Base-by-base conservation (phyloP, 2,113 vertebrate genomes). In the Channa argus region DNA sequence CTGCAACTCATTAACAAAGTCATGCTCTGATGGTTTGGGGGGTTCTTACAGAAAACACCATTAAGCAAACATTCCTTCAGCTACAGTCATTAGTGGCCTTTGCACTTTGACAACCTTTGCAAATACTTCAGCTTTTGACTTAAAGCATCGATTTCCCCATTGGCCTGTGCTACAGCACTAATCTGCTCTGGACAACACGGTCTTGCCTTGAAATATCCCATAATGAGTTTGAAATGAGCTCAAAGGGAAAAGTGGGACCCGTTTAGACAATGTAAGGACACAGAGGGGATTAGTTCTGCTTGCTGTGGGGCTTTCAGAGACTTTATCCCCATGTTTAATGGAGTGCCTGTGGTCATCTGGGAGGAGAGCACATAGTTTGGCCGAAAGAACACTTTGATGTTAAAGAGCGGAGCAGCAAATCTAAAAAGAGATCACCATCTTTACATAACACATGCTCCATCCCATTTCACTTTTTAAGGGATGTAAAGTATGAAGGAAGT, bases 301-400 rank as follows among this genome's bases (percentile, higher is more conserved):
- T 58, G 39, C 66, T 64, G 53, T 56, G 61, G 62, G 44, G 58
- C 47, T 52, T 65, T 55, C 55, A n/a, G 36, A 58, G 62, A 80
- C 61, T 41, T 54, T 13, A 13, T 78, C 63, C 56, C 13, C 43
- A 24, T 14, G 63, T 60, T 70, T 65, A 69, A 84, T 72, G 55
- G 68, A 52, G 46, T 58, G 79, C 63, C 59, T 13, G 38, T 56
- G 63, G 53, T 63, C 43, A 44, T 10, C 34, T 36, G 15, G 58
- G 65, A 77, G 77, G 49, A 50, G 36, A 52, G 44, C 52, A 8
- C 15, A 63, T 24, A 15, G 52, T 33, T 53, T 15, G 24, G 44
- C n/a, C 68, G 43, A 52, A 49, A 55, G 36, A 50, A 81, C 11
- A 33, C 58, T 74, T 80, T 83, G 72, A 82, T 77, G 75, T 70